A percentile compares a stretch with the other conserved stretches of the same genome.
Conservation (phyloP, 2,797 vertebrate species). For the Chloroceryle amazona region DNA sequence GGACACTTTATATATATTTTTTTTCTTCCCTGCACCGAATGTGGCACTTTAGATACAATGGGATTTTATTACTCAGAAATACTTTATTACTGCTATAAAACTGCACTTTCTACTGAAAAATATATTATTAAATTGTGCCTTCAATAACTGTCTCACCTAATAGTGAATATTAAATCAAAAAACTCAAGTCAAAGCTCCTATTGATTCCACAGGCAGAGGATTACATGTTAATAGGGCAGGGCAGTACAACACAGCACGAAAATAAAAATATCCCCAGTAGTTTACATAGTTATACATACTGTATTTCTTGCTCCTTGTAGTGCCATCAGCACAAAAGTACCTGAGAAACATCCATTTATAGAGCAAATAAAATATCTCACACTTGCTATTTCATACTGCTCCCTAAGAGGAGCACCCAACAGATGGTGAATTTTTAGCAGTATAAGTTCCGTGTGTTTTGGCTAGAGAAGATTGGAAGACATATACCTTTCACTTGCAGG, state of each 20-base stretch:
- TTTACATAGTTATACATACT: background rate
- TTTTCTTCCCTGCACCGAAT: background rate
- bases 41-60: background rate
- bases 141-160: background rate
- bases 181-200: background rate
- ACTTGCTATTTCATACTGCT: background rate
- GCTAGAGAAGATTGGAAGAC: background rate
- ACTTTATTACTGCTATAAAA: conserved; percentile 20
- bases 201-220: background rate
- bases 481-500: background rate
- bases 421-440: background rate
- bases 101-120: conserved; percentile 4
- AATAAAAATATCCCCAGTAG: background rate
- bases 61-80: conserved; percentile 19
- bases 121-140: background rate
- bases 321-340: background rate
- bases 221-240: background rate
- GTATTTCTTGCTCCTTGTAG: background rate
- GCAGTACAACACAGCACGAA: background rate
- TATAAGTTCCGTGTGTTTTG: background rate
- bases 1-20: background rate
- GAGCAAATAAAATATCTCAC: background rate
- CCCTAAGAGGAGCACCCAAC: background rate
- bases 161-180: background rate
- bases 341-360: background rate